Evolutionary conservation across 2,797 vertebrate genomes (phyloP).

Genomic region (Liasis olivaceus): DNA sequence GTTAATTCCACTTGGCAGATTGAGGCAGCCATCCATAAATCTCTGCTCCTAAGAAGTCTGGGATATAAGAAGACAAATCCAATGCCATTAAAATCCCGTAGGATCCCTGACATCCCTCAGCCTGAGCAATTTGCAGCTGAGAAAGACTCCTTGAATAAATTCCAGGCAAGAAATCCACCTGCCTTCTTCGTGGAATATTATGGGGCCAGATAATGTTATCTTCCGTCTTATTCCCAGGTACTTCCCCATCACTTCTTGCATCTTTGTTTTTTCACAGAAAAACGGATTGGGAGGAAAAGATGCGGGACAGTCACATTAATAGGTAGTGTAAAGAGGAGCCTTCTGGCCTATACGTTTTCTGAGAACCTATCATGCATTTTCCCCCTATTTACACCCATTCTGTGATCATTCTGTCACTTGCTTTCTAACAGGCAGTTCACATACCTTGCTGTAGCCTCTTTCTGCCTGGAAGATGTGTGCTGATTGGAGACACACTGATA

Average conservation of each 20-base stretch:
- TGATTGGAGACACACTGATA: neutral
- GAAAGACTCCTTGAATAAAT: neutral
- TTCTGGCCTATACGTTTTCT: neutral
- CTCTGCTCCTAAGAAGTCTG: neutral
- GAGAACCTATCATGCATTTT: neutral
- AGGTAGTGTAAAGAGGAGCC: neutral
- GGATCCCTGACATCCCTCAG: neutral
- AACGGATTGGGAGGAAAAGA: neutral
- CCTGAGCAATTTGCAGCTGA: neutral
- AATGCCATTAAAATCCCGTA: neutral
- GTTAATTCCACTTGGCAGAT: neutral
- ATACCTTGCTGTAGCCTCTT: neutral
- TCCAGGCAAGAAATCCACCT: neutral
- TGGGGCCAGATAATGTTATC: neutral
- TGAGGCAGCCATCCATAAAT: neutral
- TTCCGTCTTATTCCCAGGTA: neutral
- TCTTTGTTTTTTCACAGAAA: neutral
- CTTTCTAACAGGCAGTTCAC: neutral
- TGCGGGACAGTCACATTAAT: neutral
- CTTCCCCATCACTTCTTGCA: neutral
- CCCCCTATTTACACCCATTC: neutral
- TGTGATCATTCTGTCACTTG: neutral
- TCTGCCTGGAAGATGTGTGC: neutral
- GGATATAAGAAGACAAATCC: neutral
- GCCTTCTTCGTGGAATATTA: neutral